phyloP scores from a whole-genome alignment of 2,888 invertebrate genomes.

The Dicyrtomina minuta region DNA sequence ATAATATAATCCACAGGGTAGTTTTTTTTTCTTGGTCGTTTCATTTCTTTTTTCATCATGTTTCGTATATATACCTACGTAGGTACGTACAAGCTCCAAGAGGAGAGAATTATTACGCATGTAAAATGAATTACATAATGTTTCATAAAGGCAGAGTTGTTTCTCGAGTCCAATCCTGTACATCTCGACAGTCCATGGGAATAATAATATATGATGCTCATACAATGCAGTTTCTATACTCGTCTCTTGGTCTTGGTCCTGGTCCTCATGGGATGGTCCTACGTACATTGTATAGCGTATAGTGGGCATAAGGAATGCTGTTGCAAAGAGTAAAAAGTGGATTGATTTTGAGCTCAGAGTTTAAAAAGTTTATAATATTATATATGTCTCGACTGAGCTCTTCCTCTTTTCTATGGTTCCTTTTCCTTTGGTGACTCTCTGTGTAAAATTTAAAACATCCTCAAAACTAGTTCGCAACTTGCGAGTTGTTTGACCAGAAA shows the following conservation, averaged over 20 bases:
- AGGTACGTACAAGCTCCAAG: not conserved
- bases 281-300: not conserved
- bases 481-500: slow-evolving; percentile 28
- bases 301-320: slow-evolving; percentile 1
- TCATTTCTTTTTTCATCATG: not conserved
- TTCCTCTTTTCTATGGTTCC: not conserved
- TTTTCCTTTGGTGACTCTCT: slow-evolving; percentile 12
- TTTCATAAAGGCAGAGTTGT: not conserved
- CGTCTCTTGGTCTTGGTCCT: not conserved
- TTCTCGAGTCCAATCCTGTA: not conserved
- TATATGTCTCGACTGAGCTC: not conserved
- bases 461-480: slow-evolving; percentile 30
- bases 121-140: too few species aligned
- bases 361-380: not conserved
- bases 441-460: slow-evolving; percentile 21
- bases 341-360: slow-evolving; percentile 15
- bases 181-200: not conserved
- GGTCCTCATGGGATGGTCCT: not conserved
- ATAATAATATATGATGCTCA: not conserved
- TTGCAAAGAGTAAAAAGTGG: slow-evolving; percentile 1
- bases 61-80: not conserved
- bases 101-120: too few species aligned
- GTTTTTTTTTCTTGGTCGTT: not conserved
- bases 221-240: not conserved
- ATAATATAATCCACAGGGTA: too few species aligned